Percentiles rank a stretch among this genome's conserved stretches.
phyloP scores from a whole-genome alignment of 1,140 invertebrate species.

The Rhagoletis pomonella region DNA sequence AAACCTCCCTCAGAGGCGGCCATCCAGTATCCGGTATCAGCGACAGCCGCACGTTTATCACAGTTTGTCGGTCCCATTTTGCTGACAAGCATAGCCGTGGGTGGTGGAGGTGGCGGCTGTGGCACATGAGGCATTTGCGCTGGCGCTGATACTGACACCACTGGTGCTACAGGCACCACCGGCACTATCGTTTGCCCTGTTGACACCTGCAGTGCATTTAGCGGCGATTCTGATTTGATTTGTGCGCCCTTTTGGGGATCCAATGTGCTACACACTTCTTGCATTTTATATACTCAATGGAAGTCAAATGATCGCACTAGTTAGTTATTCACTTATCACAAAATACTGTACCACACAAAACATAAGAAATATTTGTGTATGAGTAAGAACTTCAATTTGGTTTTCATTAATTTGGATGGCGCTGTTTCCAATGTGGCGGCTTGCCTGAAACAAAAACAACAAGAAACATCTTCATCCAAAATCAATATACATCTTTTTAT shows the following conservation, averaged over 20 bases:
- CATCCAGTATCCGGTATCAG: conserved; percentile 71
- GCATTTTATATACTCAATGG: conserved; percentile 64
- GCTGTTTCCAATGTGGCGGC: not conserved
- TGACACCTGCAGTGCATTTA: conserved; percentile 71
- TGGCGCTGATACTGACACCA: conserved; percentile 57
- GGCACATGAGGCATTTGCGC: conserved; percentile 53
- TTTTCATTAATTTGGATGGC: not conserved
- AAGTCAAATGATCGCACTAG: conserved; percentile 30
- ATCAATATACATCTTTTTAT: conserved; percentile 20
- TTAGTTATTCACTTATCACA: conserved; percentile 5
- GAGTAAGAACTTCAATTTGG: conserved; percentile 22
- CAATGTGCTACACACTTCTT: conserved; percentile 72
- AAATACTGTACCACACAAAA: not conserved
- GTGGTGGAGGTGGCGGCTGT: conserved; percentile 55
- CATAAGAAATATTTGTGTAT: conserved; percentile 5
- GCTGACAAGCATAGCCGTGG: conserved; percentile 69
- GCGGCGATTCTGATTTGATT: conserved; percentile 72
- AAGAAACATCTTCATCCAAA: conserved; percentile 1
- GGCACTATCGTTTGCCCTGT: conserved; percentile 61
- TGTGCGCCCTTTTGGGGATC: conserved; percentile 72
- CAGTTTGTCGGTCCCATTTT: conserved; percentile 71
- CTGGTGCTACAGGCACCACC: conserved; percentile 23
- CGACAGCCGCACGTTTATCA: conserved; percentile 69
- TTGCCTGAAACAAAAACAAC: conserved; percentile 16
- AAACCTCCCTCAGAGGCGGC: conserved; percentile 85